A percentile compares a stretch with the other conserved stretches of the same genome.
These are phyloP conservation scores for Entomobrya multifasciata DNA, from an alignment of 2,888 invertebrate species.

Conservation along the genomic window DNA sequence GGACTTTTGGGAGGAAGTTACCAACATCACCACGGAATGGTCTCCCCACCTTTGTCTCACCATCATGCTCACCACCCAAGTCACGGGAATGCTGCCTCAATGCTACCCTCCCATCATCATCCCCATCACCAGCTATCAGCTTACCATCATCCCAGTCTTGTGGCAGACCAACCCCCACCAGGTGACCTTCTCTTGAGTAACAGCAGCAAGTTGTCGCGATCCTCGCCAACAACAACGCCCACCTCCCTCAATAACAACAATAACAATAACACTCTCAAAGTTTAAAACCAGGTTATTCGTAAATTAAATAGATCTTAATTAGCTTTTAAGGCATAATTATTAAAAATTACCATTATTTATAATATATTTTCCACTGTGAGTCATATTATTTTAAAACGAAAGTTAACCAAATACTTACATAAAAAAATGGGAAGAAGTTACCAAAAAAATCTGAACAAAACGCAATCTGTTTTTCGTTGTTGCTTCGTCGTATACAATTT, in stretches of 20 bases:
- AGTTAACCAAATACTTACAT: constrained; percentile 52
- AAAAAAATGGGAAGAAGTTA: constrained; percentile 23
- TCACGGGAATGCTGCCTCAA: constrained; percentile 61
- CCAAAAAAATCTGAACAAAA: constrained; percentile 46
- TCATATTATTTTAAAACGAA: constrained; percentile 48
- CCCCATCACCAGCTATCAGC: constrained; percentile 56
- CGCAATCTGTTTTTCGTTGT: constrained; percentile 1
- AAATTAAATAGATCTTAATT: background rate
- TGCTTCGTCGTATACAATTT: constrained; percentile 2
- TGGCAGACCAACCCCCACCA: constrained; percentile 62
- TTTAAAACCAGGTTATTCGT: constrained; percentile 27
- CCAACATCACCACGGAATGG: constrained; percentile 67
- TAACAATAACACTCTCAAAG: constrained; percentile 66
- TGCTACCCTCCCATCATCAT: constrained; percentile 65
- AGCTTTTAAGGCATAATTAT: background rate
- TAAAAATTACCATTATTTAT: constrained; percentile 9
- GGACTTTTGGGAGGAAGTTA: constrained; percentile 59
- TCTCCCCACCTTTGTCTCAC: constrained; percentile 64
- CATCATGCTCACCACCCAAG: constrained; percentile 67
- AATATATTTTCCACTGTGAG: constrained; percentile 57
- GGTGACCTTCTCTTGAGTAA: constrained; percentile 67
- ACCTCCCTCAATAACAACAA: constrained; percentile 67
- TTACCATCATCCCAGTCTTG: constrained; percentile 59
- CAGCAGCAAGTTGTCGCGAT: constrained; percentile 61
- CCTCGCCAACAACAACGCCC: constrained; percentile 60